phyloP scores from a whole-genome alignment of 2,797 vertebrate species.

The Diglossa cyanea region DNA sequence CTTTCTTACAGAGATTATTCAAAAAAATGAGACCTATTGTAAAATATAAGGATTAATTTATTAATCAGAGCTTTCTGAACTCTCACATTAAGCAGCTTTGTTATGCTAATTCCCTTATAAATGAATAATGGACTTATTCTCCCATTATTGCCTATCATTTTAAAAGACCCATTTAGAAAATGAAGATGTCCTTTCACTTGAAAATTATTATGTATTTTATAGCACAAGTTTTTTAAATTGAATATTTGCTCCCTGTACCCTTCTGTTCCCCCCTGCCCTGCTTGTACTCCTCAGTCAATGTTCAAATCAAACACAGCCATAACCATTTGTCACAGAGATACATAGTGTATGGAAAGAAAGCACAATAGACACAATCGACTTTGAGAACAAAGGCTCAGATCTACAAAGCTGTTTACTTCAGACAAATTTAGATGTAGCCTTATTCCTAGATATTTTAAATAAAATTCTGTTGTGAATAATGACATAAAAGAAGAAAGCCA shows the following conservation, averaged over 20 bases:
- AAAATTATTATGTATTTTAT: slow-evolving; percentile 65
- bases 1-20: slow-evolving; percentile 61
- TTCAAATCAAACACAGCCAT: slow-evolving; percentile 25
- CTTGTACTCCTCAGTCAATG: neutral
- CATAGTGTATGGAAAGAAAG: slow-evolving; percentile 3
- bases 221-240: slow-evolving; percentile 36
- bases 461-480: neutral
- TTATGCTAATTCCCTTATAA: slow-evolving; percentile 78
- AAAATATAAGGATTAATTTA: slow-evolving; percentile 77
- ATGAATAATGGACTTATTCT: slow-evolving; percentile 76
- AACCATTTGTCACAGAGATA: slow-evolving; percentile 15
- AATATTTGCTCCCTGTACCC: slow-evolving; percentile 38
- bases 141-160: slow-evolving; percentile 75
- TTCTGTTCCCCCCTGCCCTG: neutral
- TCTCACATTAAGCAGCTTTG: slow-evolving; percentile 74
- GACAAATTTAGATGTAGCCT: neutral
- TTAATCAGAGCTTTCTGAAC: slow-evolving; percentile 78
- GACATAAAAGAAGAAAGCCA: neutral
- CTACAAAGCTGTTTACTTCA: slow-evolving; percentile 11
- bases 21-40: slow-evolving; percentile 61
- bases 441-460: neutral
- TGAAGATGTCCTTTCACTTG: slow-evolving; percentile 68
- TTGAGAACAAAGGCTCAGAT: neutral
- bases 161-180: slow-evolving; percentile 72
- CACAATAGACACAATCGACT: neutral